These are phyloP conservation scores for Microctenopoma steveboyesi DNA, from an alignment of 2,797 vertebrate genomes.

Conservation along the genomic window DNA sequence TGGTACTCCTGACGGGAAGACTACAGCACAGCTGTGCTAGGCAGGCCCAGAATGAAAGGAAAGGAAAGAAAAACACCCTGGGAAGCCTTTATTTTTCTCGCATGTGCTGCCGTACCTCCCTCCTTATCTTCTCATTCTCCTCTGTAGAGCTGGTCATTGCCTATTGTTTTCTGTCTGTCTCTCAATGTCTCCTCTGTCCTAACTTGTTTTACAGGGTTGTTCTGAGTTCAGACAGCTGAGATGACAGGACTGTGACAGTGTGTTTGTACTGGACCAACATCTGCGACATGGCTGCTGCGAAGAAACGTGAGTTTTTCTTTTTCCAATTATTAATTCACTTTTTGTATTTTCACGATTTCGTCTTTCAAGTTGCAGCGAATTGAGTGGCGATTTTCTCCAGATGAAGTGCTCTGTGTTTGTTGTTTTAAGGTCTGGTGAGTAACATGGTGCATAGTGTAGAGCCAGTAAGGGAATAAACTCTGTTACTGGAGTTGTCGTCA, in stretches of 20 bases:
- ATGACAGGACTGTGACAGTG: constrained; percentile 72
- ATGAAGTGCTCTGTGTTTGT: background rate
- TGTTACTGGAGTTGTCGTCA: too few relatives aligned
- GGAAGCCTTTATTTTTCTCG: constrained; percentile 11
- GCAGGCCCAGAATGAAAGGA: constrained; percentile 24
- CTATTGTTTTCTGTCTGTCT: constrained; percentile 3
- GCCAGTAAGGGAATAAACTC: background rate
- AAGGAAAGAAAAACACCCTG: constrained; percentile 18
- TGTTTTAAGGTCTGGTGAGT: background rate
- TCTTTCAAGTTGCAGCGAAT: background rate
- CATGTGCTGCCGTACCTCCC: background rate
- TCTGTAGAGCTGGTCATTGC: constrained; percentile 34
- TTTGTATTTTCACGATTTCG: background rate
- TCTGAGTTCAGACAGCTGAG: constrained; percentile 56
- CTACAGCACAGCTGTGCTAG: constrained; percentile 42
- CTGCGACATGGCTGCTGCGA: constrained; percentile 72
- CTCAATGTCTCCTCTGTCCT: constrained; percentile 17
- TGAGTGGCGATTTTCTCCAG: background rate
- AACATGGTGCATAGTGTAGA: background rate
- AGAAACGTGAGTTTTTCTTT: constrained; percentile 70
- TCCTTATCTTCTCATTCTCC: background rate
- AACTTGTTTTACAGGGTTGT: constrained; percentile 59
- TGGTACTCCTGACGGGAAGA: constrained; percentile 41
- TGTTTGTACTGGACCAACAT: constrained; percentile 45
- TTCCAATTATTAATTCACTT: background rate